A percentile compares a stretch with the other conserved stretches of the same genome.
Evolutionary conservation across 1,140 invertebrate species (phyloP).

Genomic region (Heliconius himera): DNA sequence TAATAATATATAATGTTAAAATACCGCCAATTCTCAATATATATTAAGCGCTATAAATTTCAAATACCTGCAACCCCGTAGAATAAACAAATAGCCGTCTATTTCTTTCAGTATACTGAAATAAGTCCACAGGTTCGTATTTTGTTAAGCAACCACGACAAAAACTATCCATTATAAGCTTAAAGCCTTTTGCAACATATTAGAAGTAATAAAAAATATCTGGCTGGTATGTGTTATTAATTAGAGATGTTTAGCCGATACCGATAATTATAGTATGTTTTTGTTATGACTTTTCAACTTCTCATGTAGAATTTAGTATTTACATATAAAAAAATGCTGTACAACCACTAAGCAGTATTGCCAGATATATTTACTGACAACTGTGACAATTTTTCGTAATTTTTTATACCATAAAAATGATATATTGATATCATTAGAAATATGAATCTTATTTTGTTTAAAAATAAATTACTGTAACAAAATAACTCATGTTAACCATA

Average conservation of each 20-base stretch:
- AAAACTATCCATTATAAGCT: constrained; percentile 55
- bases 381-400: too few species aligned
- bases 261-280: neutral
- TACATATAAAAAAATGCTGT: too few species aligned
- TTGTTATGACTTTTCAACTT: neutral
- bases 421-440: too few species aligned
- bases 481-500: too few species aligned
- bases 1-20: neutral
- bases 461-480: too few species aligned
- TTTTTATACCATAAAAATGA: too few species aligned
- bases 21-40: neutral
- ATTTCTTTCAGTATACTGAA: constrained; percentile 69
- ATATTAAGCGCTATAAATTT: neutral
- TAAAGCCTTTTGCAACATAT: neutral
- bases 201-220: neutral
- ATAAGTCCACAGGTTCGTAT: constrained; percentile 56
- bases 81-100: constrained; percentile 68
- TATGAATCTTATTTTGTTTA: too few species aligned
- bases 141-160: constrained; percentile 66
- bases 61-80: constrained; percentile 65
- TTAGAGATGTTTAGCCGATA: neutral
- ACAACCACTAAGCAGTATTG: too few species aligned
- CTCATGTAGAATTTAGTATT: too few species aligned
- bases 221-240: neutral
- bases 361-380: too few species aligned